Evolutionary conservation across 1,140 invertebrate genomes (phyloP).

Genomic region (Drosophila pruinosa): DNA sequence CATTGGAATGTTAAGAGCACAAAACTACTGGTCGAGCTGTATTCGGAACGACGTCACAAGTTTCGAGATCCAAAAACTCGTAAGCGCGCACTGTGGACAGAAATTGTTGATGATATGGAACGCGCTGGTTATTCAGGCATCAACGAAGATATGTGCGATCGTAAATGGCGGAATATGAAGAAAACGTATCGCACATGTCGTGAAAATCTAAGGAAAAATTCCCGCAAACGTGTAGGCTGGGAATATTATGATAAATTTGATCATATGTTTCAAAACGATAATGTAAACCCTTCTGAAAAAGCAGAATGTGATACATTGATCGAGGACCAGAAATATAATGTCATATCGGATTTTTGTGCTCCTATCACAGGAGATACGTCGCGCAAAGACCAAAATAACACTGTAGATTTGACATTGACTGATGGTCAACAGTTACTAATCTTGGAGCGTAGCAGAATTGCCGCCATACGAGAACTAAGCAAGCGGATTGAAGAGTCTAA

Average conservation of each 20-base stretch:
- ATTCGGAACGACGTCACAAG: slow-evolving; percentile 19
- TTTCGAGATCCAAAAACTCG: slow-evolving; percentile 40
- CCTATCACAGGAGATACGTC: background rate
- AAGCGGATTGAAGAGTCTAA: slow-evolving; percentile 47
- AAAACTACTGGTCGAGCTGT: slow-evolving; percentile 42
- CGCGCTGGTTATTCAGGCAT: slow-evolving; percentile 39
- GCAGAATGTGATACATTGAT: background rate
- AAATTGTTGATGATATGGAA: slow-evolving; percentile 50
- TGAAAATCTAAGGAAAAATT: slow-evolving; percentile 30
- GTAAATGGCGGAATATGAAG: slow-evolving; percentile 56
- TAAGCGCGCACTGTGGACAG: slow-evolving; percentile 35
- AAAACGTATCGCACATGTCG: slow-evolving; percentile 48
- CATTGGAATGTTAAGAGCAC: slow-evolving; percentile 48
- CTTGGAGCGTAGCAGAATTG: slow-evolving; percentile 38
- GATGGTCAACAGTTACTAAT: slow-evolving; percentile 32
- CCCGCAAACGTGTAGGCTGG: slow-evolving; percentile 39
- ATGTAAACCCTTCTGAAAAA: background rate
- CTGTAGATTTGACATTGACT: background rate
- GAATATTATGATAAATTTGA: slow-evolving; percentile 46
- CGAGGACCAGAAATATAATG: slow-evolving; percentile 1
- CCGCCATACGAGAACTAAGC: slow-evolving; percentile 40
- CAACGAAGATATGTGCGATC: slow-evolving; percentile 50
- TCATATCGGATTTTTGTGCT: background rate
- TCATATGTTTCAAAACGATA: slow-evolving; percentile 36
- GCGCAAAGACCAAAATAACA: background rate